These are phyloP conservation scores for Lordiphosa mommai DNA, from an alignment of 1,140 invertebrate species.

Conservation along the genomic window DNA sequence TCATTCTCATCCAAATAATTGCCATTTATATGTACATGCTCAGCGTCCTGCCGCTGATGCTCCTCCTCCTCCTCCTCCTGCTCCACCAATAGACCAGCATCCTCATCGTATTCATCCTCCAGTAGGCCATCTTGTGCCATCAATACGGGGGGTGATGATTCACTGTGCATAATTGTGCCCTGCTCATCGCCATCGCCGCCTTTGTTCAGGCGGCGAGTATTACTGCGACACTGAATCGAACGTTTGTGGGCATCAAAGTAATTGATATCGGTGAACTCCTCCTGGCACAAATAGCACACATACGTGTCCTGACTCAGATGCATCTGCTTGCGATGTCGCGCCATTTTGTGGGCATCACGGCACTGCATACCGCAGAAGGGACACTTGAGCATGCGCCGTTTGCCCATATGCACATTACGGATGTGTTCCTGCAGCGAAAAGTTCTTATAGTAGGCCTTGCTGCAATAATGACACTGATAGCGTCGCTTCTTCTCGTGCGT, in stretches of 20 bases:
- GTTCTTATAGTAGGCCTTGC: constrained; percentile 75
- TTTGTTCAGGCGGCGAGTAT: constrained; percentile 40
- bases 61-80: constrained; percentile 24
- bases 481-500: constrained; percentile 73
- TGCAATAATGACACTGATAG: constrained; percentile 62
- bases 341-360: constrained; percentile 76
- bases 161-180: neutral
- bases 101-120: constrained; percentile 61
- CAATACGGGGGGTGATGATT: neutral
- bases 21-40: constrained; percentile 9
- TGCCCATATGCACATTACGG: constrained; percentile 74
- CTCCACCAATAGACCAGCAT: constrained; percentile 51
- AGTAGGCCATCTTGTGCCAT: constrained; percentile 9
- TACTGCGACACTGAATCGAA: constrained; percentile 73
- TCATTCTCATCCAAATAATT: constrained; percentile 5
- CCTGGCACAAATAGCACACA: constrained; percentile 61
- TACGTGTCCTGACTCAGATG: constrained; percentile 66
- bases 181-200: constrained; percentile 1
- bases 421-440: constrained; percentile 73
- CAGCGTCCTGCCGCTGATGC: constrained; percentile 6
- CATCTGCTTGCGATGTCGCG: constrained; percentile 67
- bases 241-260: constrained; percentile 75
- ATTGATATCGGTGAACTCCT: constrained; percentile 74
- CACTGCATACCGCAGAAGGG: constrained; percentile 76
- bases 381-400: constrained; percentile 66